Evolutionary conservation across 2,113 vertebrate genomes (phyloP), one percentile per base, ranked within the genome.

Genomic region (Pterocles orientalis): DNA sequence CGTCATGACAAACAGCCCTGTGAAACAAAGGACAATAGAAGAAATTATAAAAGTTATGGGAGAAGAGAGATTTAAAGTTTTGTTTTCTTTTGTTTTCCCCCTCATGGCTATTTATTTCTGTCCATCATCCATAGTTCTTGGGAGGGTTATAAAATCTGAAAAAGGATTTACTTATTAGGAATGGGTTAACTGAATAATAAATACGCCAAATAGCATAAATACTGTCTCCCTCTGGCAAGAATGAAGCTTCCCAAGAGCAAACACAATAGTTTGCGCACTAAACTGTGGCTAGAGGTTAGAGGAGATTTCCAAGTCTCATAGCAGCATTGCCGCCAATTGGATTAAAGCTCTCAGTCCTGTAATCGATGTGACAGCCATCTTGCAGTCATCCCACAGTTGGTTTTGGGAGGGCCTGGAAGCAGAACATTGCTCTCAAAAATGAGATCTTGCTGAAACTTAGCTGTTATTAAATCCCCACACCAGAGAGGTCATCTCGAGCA

Each of bases 131-230:
- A 18, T 66, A 8, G 0, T 61, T 93, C 71, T 88, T 92, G 64
- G 43, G 85, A 86, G n/a, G 33, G 28, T 88, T 83, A 75, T 54
- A 83, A 92, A 81, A 60, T 60, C 79, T 70, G 57, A 88, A 90
- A 88, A 78, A 68, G 13, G 13, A 62, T 70, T 88, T 91, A 53
- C 61, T 84, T 81, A 48, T 6, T 81, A 94, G 65, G 57, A 93
- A 88, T 60, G 92, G 76, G 93, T 96, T 94, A 96, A 97, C 43
- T 66, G 60, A 88, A 94, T 50, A 88, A 88, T 78, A 94, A 90
- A 86, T 81, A 90, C 45, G 82, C 76, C 88, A 94, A 78, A 88
- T 60, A 90, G 56, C 78, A 75, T 81, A 95, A 96, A 90, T 95
- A 78, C 43, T 78, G 76, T 6, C 51, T 93, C 58, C 81, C 45